Base-by-base conservation (phyloP, 2,888 invertebrate species). In the Aleiodes leptofemur region DNA sequence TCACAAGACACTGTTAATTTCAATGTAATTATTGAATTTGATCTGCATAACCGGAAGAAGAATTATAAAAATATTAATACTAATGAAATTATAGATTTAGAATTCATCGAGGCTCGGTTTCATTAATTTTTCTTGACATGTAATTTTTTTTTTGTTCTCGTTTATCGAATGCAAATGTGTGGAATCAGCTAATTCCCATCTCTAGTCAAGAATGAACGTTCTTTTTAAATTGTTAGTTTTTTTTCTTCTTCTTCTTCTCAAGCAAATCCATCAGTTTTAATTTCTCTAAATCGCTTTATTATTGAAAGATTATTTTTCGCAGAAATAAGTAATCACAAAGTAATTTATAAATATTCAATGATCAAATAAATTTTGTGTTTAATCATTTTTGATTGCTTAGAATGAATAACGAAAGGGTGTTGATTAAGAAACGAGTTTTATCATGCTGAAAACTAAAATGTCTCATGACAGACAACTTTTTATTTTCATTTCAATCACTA, bases 1-100 rank as follows among this genome's bases (percentile, higher is more conserved):
- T 29, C 31, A 38, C 69, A 61, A 48, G 64, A 71, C 68, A 68
- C 69, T 71, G 69, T 71, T 66, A 69, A 77, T 78, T 72, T 76
- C 53, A 51, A 59, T 69, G 50, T 72, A 73, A 73, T 71, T 80
- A 74, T 75, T 79, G 78, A 80, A 82, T 74, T 85, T 84, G 85
- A 85, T 87, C 87, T 85, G 85, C 86, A 86, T 82, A 43, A 70
- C 29, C 57, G 73, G 56, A 68, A 66, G 43, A 56, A 73, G 75
- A 78, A 70, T 70, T 51, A 53, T 53, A 76, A 61, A 50, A 48
- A 70, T 66, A 51, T 53, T 50, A 11, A 43, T 14, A 61, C 61
- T 61, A 14, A 59, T 72, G 68, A 23, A 23, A 23, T 23, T 23
- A 23, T 6, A 34, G 48, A 61, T 69, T 29, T 75, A 31, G 16